Conservation (phyloP, 1,140 invertebrate genomes). For the Nasonia longicornis region DNA sequence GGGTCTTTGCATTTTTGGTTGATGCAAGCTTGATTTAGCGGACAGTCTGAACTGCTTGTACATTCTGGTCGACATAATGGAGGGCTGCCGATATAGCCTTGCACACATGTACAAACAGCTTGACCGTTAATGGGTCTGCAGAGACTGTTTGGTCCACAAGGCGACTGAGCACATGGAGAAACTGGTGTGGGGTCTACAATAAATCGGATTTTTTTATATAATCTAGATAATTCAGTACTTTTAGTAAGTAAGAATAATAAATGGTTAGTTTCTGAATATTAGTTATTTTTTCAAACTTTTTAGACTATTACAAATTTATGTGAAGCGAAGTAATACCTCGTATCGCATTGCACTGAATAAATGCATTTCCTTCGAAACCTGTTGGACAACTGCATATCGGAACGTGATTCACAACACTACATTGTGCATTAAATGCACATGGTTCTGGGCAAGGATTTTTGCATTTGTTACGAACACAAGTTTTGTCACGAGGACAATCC, state of each 20-base stretch:
- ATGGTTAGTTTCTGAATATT: conserved; percentile 39
- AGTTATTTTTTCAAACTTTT: conserved; percentile 48
- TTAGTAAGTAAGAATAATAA: neutral
- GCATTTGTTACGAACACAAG: conserved; percentile 80
- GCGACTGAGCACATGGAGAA: conserved; percentile 80
- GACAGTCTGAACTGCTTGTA: conserved; percentile 77
- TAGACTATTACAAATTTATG: conserved; percentile 41
- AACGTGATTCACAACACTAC: conserved; percentile 78
- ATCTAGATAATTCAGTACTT: neutral
- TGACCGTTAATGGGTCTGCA: conserved; percentile 77
- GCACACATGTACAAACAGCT: conserved; percentile 80
- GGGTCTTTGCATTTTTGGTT: conserved; percentile 81
- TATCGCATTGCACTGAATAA: conserved; percentile 70
- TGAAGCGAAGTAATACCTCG: conserved; percentile 54
- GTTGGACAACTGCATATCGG: conserved; percentile 79
- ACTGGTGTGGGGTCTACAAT: conserved; percentile 66
- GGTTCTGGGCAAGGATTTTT: conserved; percentile 77
- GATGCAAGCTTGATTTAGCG: conserved; percentile 76
- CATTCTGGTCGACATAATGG: conserved; percentile 80
- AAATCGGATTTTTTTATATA: conserved; percentile 62
- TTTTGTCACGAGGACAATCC: conserved; percentile 77
- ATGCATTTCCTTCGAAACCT: conserved; percentile 74
- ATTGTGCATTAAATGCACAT: conserved; percentile 77
- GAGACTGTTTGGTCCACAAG: conserved; percentile 81
- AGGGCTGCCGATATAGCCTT: conserved; percentile 80